A percentile compares a stretch with the other conserved stretches of the same genome.
Conservation (phyloP, 2,797 vertebrate species). For the Remorina albescens region DNA sequence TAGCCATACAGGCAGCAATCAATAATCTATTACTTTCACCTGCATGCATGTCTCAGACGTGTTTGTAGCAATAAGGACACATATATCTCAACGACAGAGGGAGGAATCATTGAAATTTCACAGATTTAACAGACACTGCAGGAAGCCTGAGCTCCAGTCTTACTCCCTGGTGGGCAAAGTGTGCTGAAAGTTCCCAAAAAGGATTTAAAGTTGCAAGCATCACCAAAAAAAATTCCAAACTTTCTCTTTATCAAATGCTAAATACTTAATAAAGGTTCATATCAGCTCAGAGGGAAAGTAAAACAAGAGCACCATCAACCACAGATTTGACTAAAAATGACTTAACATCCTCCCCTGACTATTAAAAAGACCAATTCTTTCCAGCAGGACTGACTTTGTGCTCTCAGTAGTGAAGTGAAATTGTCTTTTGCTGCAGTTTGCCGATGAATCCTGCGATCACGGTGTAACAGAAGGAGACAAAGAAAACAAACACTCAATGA, state of each 20-base stretch:
- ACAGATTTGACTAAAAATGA: background rate
- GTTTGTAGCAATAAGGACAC: slow-evolving; percentile 8
- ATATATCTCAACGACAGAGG: background rate
- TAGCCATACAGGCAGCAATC: slow-evolving; percentile 25
- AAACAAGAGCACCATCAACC: background rate
- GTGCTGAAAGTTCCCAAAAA: background rate
- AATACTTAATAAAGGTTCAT: background rate
- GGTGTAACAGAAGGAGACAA: too few relatives aligned
- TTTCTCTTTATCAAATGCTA: background rate
- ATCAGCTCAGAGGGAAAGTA: background rate
- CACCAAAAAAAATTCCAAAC: background rate
- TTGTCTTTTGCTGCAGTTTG: slow-evolving; percentile 9
- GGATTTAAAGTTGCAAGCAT: background rate
- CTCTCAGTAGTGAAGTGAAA: background rate
- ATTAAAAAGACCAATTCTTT: background rate
- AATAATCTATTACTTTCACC: slow-evolving; percentile 58
- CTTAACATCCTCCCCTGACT: background rate
- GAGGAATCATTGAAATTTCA: slow-evolving; percentile 6
- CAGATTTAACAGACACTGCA: background rate
- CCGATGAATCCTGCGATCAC: background rate
- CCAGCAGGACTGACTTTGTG: slow-evolving; percentile 1
- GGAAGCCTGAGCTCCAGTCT: background rate
- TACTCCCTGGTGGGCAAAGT: background rate
- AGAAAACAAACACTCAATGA: background rate
- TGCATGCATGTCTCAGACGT: slow-evolving; percentile 3